Evolutionary conservation across 2,113 vertebrate genomes (phyloP).

Genomic region (Hippocampus comes): DNA sequence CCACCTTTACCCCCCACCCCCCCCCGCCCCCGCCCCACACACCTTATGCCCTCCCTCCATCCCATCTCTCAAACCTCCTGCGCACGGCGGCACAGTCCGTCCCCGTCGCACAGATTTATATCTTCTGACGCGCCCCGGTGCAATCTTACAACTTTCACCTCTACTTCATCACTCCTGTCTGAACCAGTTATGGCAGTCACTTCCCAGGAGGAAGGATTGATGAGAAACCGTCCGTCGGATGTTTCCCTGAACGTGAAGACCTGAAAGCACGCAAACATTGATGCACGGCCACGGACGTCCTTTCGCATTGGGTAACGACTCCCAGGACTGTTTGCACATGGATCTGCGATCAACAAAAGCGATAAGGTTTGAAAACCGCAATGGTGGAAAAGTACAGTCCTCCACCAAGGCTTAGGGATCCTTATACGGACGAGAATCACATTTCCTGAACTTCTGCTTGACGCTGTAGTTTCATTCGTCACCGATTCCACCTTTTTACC

Average conservation of each 20-base stretch:
- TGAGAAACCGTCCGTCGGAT: slow-evolving; percentile 51
- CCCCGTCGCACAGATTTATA: slow-evolving; percentile 56
- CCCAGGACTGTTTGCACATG: neutral
- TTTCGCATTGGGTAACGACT: neutral
- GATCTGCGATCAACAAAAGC: neutral
- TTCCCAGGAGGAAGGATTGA: slow-evolving; percentile 61
- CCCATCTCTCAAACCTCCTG: slow-evolving; percentile 21
- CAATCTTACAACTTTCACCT: slow-evolving; percentile 65
- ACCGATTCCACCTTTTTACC: too few relatives aligned
- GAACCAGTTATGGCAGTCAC: slow-evolving; percentile 66
- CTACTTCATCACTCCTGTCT: slow-evolving; percentile 68
- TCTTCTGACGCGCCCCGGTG: slow-evolving; percentile 21
- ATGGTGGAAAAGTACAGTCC: neutral
- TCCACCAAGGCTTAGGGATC: neutral
- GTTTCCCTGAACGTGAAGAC: slow-evolving; percentile 36
- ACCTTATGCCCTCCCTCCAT: too few relatives aligned
- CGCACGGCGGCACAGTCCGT: slow-evolving; percentile 36
- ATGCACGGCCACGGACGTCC: neutral
- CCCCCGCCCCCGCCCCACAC: neutral
- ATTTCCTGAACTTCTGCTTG: too few relatives aligned
- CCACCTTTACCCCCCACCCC: slow-evolving; percentile 28
- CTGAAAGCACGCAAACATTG: slow-evolving; percentile 34
- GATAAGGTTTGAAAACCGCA: neutral
- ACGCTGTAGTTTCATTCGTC: neutral
- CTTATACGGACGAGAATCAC: neutral